phyloP scores from a whole-genome alignment of 2,888 invertebrate species.

The Anthrax anthrax region DNA sequence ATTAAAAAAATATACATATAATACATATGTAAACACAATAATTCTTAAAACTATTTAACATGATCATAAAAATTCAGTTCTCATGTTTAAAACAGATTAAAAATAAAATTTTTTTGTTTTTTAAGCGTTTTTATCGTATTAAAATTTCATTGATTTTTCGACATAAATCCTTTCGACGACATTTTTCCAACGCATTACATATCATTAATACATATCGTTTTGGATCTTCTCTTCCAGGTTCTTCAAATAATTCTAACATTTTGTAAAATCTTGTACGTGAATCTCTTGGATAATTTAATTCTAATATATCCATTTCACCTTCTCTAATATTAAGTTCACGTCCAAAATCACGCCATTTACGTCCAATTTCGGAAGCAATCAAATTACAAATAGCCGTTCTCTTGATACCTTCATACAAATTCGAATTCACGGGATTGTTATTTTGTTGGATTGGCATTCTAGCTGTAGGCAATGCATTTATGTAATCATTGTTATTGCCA shows the following conservation, averaged over 20 bases:
- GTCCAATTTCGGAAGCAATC: slow-evolving; percentile 25
- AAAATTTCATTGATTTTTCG: slow-evolving; percentile 19
- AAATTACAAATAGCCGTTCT: slow-evolving; percentile 20
- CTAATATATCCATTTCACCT: slow-evolving; percentile 23
- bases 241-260: slow-evolving; percentile 25
- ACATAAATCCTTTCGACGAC: slow-evolving; percentile 22
- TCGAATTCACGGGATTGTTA: not conserved
- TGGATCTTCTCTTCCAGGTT: slow-evolving; percentile 20
- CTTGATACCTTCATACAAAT: not conserved
- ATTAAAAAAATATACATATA: too few relatives aligned
- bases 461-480: too few relatives aligned
- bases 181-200: slow-evolving; percentile 19
- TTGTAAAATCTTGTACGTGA: slow-evolving; percentile 21
- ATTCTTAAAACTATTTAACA: too few relatives aligned
- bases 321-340: slow-evolving; percentile 23
- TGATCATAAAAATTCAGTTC: too few relatives aligned
- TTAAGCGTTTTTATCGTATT: slow-evolving; percentile 2
- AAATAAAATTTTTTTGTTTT: too few relatives aligned
- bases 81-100: too few relatives aligned
- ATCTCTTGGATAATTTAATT: slow-evolving; percentile 20
- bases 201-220: slow-evolving; percentile 15
- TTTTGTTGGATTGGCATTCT: not conserved
- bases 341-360: slow-evolving; percentile 26
- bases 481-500: too few relatives aligned
- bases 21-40: too few relatives aligned